Percentiles rank a stretch among this genome's conserved stretches.
phyloP scores from a whole-genome alignment of 2,797 vertebrate genomes.

The Micropoecilia bifurca region DNA sequence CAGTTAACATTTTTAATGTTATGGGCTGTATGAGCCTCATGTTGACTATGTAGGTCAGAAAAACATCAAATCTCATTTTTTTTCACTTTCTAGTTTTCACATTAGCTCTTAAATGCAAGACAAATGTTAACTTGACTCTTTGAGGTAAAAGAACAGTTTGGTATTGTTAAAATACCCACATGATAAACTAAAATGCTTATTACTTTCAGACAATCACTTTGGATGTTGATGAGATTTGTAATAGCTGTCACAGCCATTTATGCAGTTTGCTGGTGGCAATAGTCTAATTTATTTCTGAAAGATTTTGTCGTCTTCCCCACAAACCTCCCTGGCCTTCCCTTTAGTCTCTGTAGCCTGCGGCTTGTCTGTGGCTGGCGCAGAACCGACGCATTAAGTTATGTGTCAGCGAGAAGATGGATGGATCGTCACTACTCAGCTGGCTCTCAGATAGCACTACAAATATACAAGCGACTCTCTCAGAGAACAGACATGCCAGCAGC shows the following conservation, averaged over 20 bases:
- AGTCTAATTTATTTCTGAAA: constrained; percentile 21
- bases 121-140: not conserved
- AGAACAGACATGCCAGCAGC: constrained; percentile 52
- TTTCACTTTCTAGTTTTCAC: constrained; percentile 25
- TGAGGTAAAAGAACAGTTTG: not conserved
- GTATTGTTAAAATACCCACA: constrained; percentile 13
- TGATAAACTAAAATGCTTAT: constrained; percentile 10
- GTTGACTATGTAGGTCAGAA: constrained; percentile 58
- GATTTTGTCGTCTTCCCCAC: constrained; percentile 28
- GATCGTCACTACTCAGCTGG: constrained; percentile 56
- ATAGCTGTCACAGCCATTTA: constrained; percentile 38
- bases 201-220: constrained; percentile 9
- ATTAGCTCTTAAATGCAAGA: not conserved
- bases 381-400: constrained; percentile 46
- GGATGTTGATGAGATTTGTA: constrained; percentile 43
- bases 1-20: constrained; percentile 60
- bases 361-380: constrained; percentile 34
- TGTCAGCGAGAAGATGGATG: constrained; percentile 73
- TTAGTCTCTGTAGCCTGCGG: constrained; percentile 35
- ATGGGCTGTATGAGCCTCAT: constrained; percentile 48
- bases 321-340: constrained; percentile 28
- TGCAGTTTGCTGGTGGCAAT: constrained; percentile 25
- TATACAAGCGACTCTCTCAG: constrained; percentile 58
- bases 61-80: constrained; percentile 48
- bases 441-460: constrained; percentile 45